phyloP scores from a whole-genome alignment of 35 echinoderm and acorn worm genomes.

The Holothuria glaberrima region DNA sequence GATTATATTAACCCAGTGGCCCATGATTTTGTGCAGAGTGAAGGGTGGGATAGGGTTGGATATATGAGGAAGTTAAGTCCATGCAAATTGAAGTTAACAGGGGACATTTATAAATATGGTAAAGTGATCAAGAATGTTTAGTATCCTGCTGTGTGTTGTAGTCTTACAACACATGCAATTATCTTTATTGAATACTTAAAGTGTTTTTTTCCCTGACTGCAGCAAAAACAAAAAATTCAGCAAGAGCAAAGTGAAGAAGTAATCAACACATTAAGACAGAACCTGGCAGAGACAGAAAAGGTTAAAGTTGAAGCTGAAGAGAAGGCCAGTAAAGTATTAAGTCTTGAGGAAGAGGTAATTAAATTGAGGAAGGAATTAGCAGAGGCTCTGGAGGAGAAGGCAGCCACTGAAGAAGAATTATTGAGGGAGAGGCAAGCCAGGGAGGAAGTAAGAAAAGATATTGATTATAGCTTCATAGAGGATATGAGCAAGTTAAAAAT shows the following conservation, averaged over 20 bases:
- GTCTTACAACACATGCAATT: too few species aligned
- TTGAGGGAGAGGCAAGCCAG: slow-evolving; percentile 38
- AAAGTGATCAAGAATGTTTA: too few species aligned
- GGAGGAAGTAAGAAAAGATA: slow-evolving; percentile 21
- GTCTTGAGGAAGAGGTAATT: slow-evolving; percentile 73
- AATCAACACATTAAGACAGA: slow-evolving; percentile 31
- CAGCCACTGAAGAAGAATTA: slow-evolving; percentile 32
- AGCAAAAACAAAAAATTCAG: slow-evolving; percentile 34
- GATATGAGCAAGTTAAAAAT: too few species aligned
- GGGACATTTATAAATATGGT: too few species aligned
- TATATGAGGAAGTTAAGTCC: too few species aligned
- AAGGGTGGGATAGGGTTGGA: too few species aligned
- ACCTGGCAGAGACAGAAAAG: slow-evolving; percentile 28
- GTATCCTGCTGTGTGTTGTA: too few species aligned
- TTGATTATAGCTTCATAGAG: too few species aligned
- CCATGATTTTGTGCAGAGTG: too few species aligned
- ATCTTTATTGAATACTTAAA: too few species aligned
- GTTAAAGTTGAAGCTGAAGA: neutral
- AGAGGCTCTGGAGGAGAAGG: slow-evolving; percentile 34
- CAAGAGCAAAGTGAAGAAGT: slow-evolving; percentile 19
- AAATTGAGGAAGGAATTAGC: slow-evolving; percentile 72
- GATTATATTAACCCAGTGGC: too few species aligned
- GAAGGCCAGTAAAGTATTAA: slow-evolving; percentile 55
- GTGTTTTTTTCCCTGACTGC: neutral
- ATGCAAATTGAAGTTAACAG: too few species aligned